Evolutionary conservation across 1,140 invertebrate genomes (phyloP).

Genomic region (Wasmannia auropunctata): DNA sequence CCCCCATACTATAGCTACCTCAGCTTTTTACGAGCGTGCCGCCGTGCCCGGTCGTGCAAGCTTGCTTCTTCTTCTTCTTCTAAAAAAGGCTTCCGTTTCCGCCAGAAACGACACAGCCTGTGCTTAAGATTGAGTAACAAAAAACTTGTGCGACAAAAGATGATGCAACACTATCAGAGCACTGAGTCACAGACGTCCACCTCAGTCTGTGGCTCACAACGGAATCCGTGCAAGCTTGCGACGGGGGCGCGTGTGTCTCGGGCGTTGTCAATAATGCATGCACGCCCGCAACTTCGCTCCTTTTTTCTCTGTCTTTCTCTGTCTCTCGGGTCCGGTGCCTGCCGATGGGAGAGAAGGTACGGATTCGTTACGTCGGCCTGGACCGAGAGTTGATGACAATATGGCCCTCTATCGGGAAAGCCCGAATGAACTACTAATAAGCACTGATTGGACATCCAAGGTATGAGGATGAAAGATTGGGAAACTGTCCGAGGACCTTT

Average conservation of each 20-base stretch:
- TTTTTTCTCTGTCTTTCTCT: conserved; percentile 28
- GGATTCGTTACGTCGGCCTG: neutral
- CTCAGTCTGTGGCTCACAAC: no score
- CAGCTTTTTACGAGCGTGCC: conserved; percentile 9
- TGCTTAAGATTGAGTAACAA: no score
- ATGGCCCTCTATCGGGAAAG: neutral
- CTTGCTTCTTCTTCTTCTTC: no score
- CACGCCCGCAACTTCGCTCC: conserved; percentile 12
- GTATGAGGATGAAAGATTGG: neutral
- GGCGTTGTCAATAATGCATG: conserved; percentile 30
- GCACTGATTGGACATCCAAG: neutral
- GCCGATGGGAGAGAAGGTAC: neutral
- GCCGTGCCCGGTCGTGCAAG: no score
- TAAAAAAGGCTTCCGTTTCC: no score
- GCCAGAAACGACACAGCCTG: no score
- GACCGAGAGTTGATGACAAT: neutral
- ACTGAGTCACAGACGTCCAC: no score
- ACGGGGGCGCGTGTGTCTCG: neutral
- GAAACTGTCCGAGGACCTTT: neutral
- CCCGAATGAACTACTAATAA: neutral
- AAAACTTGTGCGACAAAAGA: no score
- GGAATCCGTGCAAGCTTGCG: conserved; percentile 5
- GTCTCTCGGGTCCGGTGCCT: conserved; percentile 10
- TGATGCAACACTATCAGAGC: no score
- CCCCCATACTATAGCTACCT: neutral